Evolutionary conservation across 2,113 vertebrate genomes (phyloP).

Genomic region (Megaceryle maxima): DNA sequence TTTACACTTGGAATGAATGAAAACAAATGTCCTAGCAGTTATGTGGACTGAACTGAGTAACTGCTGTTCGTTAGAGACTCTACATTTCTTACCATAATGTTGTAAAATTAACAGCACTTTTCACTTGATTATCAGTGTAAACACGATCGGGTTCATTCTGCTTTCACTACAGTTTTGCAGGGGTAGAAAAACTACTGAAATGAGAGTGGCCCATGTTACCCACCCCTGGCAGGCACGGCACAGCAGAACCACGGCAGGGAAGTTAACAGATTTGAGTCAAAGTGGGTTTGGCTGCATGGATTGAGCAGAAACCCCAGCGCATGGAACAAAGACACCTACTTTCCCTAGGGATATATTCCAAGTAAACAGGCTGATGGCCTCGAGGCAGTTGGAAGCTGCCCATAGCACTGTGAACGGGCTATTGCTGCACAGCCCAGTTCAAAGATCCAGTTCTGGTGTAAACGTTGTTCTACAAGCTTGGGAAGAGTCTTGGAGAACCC

Average conservation of each 20-base stretch:
- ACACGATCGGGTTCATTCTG: not conserved
- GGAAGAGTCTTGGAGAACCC: not conserved
- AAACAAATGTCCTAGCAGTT: conserved; percentile 43
- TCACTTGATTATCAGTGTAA: conserved; percentile 43
- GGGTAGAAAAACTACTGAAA: not conserved
- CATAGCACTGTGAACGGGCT: not conserved
- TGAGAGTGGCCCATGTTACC: not conserved
- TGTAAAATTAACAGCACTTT: conserved; percentile 47
- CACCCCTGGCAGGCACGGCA: not conserved
- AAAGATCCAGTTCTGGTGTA: not conserved
- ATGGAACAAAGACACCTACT: not conserved
- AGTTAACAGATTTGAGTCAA: not conserved
- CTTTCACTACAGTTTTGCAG: not conserved
- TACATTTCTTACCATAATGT: not conserved
- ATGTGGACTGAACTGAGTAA: conserved; percentile 22
- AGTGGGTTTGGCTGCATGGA: not conserved
- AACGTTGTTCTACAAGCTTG: not conserved
- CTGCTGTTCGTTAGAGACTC: not conserved
- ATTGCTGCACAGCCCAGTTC: not conserved
- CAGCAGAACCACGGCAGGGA: not conserved
- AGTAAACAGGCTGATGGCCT: not conserved
- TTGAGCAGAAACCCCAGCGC: not conserved
- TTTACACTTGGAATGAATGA: conserved; percentile 55
- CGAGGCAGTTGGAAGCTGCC: not conserved
- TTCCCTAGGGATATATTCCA: not conserved